Evolutionary conservation across 1,140 invertebrate species (phyloP), one percentile per base, ranked within the genome.

Genomic region (Drosophila trapezifrons): DNA sequence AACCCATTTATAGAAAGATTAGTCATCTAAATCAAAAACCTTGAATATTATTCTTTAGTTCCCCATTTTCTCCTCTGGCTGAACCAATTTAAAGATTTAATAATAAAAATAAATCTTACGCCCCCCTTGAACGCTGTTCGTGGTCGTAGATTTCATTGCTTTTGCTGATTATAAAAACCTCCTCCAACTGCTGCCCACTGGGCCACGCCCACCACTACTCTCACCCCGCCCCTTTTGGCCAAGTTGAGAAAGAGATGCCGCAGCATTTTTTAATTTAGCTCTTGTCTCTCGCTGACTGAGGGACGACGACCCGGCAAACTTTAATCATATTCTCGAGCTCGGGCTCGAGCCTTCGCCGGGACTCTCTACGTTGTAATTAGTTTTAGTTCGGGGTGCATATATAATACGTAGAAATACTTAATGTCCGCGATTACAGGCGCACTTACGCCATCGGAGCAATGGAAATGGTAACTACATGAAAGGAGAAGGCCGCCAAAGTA

Each of bases 51-150:
- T 45, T 29, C 20, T 8, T 17, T 5, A 15, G 13, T 27, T 42
- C 4, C 10, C 15, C 29, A 66, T 64, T 37, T 70, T 5, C 52
- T 56, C 29, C 38, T 45, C 22, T 43, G 12, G n/a, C 71, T n/a
- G 17, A 57, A 73, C 37, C 54, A 76, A 80, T 72, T 84, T 80
- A 67, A 84, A 73, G 71, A 73, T 73, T 71, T 87, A 78, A 87
- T 87, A 87, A 73, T 71, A 78, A 82, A 87, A 76, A 87, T 86
- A 86, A 86, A 86, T 86, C 83, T 87, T 79, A 73, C 67, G 76
- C 76, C 83, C 69, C 74, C 59, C 57, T 73, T 69, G 70, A 57
- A 70, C 63, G 18, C 20, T 49, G 59, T 40, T 27, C 22, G 40
- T 60, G 49, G 65, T 58, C 54, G 42, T 42, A 59, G 51, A 73